Evolutionary conservation across 2,888 invertebrate species (phyloP).

Genomic region (Eupithecia vulgata): DNA sequence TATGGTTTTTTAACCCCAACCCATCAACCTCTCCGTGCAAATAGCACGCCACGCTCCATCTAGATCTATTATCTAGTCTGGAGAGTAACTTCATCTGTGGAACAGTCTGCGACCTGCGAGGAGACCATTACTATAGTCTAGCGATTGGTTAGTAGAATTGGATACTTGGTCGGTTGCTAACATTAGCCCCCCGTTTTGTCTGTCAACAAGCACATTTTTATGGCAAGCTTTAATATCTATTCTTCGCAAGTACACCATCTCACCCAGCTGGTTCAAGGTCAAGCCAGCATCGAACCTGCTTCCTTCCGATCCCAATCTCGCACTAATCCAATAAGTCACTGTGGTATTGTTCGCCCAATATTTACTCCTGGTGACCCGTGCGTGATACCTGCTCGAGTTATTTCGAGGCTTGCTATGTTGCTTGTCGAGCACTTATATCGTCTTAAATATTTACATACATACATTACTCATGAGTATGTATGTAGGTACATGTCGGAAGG

Average conservation of each 20-base stretch:
- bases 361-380: constrained; percentile 5
- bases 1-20: not conserved
- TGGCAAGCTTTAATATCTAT: not conserved
- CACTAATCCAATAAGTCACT: not conserved
- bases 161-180: too few species aligned
- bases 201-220: too few species aligned
- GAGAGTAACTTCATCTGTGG: too few species aligned
- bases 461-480: not conserved
- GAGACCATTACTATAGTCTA: too few species aligned
- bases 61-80: too few species aligned
- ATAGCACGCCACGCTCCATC: too few species aligned
- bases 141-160: too few species aligned
- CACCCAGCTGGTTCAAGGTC: not conserved
- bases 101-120: too few species aligned
- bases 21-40: too few species aligned
- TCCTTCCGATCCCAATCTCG: not conserved
- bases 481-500: not conserved
- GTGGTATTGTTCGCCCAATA: not conserved
- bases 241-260: not conserved
- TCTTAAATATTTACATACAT: not conserved
- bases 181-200: too few species aligned
- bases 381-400: constrained; percentile 10
- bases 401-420: constrained; percentile 12
- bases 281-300: not conserved
- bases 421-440: not conserved